Conservation (phyloP, 2,113 vertebrate species). For the Psettodes erumei region DNA sequence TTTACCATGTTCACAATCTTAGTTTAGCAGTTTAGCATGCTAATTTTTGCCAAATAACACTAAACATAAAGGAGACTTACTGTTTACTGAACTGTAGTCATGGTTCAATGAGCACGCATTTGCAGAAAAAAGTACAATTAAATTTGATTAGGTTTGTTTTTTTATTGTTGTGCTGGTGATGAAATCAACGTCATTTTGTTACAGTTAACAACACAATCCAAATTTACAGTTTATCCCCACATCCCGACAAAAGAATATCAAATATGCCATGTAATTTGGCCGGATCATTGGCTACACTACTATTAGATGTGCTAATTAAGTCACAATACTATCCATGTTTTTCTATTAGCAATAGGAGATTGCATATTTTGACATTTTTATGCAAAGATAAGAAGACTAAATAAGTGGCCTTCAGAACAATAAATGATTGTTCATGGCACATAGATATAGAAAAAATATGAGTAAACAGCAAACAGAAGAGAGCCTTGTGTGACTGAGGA, state of each 20-base stretch:
- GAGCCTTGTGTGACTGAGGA: background rate
- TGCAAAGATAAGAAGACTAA: background rate
- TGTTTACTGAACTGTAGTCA: background rate
- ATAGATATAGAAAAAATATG: background rate
- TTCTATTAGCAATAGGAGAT: background rate
- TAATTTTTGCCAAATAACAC: background rate
- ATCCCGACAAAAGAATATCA: constrained; percentile 9
- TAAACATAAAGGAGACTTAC: background rate
- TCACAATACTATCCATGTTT: background rate
- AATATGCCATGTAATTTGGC: constrained; percentile 11
- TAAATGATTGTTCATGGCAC: background rate
- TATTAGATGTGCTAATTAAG: background rate
- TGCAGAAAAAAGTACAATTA: background rate
- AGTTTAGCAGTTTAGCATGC: too few relatives aligned
- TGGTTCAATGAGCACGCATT: background rate
- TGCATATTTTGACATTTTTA: background rate
- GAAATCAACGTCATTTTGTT: background rate
- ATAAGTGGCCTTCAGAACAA: background rate
- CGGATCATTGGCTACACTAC: background rate
- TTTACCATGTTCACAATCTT: background rate
- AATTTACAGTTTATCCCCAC: background rate
- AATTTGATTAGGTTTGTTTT: background rate
- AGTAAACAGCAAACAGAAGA: background rate
- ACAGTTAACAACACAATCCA: background rate
- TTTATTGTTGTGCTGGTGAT: constrained; percentile 20